Percentiles rank a stretch among this genome's conserved stretches.
Conservation (phyloP, 2,113 vertebrate genomes). For the Maccullochella peelii region DNA sequence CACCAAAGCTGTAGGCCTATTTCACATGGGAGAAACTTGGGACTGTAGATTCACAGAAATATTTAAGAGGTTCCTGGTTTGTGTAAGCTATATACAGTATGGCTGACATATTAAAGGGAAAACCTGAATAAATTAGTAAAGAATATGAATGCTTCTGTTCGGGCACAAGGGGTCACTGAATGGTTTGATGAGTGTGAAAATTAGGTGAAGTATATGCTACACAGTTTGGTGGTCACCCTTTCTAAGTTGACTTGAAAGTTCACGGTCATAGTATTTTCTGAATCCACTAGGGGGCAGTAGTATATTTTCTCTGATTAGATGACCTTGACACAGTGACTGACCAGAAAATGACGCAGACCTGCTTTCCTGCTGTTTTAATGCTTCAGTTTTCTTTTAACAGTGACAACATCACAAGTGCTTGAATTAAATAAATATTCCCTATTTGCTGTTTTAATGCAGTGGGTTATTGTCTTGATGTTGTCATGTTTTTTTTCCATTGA, state of each 20-base stretch:
- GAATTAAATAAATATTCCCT: conserved; percentile 39
- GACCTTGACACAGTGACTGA: conserved; percentile 14
- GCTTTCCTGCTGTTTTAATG: conserved; percentile 4
- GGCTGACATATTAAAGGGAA: neutral
- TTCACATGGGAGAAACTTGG: neutral
- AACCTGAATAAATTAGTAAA: neutral
- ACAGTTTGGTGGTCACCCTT: neutral
- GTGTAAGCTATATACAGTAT: neutral
- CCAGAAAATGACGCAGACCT: conserved; percentile 19
- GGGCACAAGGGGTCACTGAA: neutral
- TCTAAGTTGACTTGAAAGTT: neutral
- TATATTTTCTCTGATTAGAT: conserved; percentile 36
- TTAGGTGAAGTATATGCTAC: neutral
- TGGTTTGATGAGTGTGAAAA: neutral
- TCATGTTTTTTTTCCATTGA: neutral
- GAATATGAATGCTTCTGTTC: neutral
- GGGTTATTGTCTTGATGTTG: conserved; percentile 23
- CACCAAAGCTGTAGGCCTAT: neutral
- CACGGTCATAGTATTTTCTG: neutral
- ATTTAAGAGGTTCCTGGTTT: neutral
- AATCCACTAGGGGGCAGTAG: conserved; percentile 73
- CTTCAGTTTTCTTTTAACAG: conserved; percentile 17
- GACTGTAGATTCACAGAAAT: neutral
- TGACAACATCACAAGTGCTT: conserved; percentile 29
- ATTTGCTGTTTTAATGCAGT: conserved; percentile 11